Conservation (phyloP, 2,888 invertebrate genomes). For the Drosophila austrosaltans region DNA sequence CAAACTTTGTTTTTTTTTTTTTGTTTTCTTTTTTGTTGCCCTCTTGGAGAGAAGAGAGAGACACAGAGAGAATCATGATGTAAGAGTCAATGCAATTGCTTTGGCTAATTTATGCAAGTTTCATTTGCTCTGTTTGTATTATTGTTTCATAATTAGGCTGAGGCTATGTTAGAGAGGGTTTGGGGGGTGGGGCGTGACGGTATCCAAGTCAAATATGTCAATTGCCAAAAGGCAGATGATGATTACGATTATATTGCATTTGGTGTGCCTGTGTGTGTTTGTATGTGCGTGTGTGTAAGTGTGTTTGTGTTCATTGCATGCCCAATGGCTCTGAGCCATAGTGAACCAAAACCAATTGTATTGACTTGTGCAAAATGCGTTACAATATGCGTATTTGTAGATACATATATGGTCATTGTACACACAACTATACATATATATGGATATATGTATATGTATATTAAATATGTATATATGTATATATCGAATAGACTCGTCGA, state of each 20-base stretch:
- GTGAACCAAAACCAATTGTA: constrained; percentile 54
- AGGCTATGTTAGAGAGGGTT: constrained; percentile 1
- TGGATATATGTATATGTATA: not conserved
- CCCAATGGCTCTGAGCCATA: constrained; percentile 51
- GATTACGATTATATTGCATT: not conserved
- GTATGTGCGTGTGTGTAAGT: not conserved
- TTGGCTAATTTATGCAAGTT: constrained; percentile 50
- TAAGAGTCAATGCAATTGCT: constrained; percentile 16
- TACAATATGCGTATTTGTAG: constrained; percentile 24
- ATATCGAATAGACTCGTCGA: constrained; percentile 25
- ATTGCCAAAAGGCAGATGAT: constrained; percentile 15
- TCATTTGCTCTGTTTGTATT: constrained; percentile 31
- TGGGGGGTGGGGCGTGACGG: constrained; percentile 31
- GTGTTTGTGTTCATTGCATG: constrained; percentile 31
- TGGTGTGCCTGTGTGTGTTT: not conserved
- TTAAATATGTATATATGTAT: constrained; percentile 13
- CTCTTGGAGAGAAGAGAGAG: not conserved
- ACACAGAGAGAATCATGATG: constrained; percentile 10
- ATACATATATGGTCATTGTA: constrained; percentile 8
- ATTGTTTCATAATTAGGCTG: constrained; percentile 62
- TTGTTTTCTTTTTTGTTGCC: not conserved
- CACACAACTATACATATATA: constrained; percentile 6
- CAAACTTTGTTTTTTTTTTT: constrained; percentile 37
- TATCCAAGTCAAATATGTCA: constrained; percentile 40
- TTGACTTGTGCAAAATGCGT: constrained; percentile 59